Evolutionary conservation across 2,113 vertebrate genomes (phyloP).

Genomic region (Dolichotis patagonum): DNA sequence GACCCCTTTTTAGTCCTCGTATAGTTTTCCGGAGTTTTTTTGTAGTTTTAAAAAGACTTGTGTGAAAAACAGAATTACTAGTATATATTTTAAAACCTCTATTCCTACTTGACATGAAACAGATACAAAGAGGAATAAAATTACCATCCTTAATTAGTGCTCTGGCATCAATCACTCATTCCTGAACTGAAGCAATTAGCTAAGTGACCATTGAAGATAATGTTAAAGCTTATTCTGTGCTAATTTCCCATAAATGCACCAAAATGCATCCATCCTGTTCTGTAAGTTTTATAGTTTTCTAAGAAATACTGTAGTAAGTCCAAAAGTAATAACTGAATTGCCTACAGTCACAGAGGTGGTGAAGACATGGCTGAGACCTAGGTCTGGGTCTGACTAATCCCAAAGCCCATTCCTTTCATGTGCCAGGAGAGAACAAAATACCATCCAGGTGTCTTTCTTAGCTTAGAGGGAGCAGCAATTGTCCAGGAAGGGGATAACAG

Average conservation of each 20-base stretch:
- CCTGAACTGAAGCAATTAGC: constrained; percentile 38
- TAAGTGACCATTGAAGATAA: constrained; percentile 48
- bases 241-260: constrained; percentile 51
- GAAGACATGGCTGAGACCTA: not conserved
- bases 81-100: not conserved
- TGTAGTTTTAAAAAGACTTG: constrained; percentile 37
- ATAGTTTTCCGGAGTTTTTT: constrained; percentile 30
- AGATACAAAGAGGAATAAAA: constrained; percentile 66
- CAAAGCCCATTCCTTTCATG: not conserved
- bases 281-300: constrained; percentile 58
- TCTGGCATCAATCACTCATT: constrained; percentile 26
- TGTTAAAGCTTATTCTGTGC: constrained; percentile 29
- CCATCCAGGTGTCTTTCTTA: not conserved
- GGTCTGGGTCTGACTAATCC: not conserved
- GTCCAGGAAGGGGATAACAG: not conserved
- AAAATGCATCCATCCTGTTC: constrained; percentile 40
- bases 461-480: not conserved
- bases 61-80: not conserved
- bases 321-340: constrained; percentile 56
- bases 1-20: not conserved
- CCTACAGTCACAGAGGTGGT: not conserved
- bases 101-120: constrained; percentile 56
- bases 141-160: constrained; percentile 54
- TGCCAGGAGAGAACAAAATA: not conserved
- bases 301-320: not conserved